phyloP scores from a whole-genome alignment of 1,140 invertebrate species.

The Polyergus mexicanus region DNA sequence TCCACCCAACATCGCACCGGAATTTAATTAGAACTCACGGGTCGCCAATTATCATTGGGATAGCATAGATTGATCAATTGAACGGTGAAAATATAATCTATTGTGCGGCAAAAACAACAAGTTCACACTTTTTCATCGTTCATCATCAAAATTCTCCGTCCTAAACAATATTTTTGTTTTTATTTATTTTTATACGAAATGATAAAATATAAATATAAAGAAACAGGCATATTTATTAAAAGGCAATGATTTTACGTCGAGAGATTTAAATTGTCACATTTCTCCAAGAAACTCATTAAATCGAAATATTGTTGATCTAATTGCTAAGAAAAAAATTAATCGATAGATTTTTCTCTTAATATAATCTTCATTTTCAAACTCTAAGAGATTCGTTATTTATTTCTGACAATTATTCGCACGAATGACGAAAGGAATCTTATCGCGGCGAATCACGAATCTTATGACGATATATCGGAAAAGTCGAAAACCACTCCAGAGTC shows the following conservation, averaged over 20 bases:
- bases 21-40: constrained; percentile 37
- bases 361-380: constrained; percentile 9
- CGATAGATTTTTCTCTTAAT: constrained; percentile 10
- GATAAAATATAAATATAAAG: neutral
- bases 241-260: neutral
- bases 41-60: neutral
- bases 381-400: constrained; percentile 28
- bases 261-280: constrained; percentile 6
- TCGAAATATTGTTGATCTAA: constrained; percentile 7
- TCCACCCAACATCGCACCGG: neutral
- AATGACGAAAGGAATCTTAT: constrained; percentile 38
- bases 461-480: constrained; percentile 48
- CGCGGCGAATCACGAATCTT: constrained; percentile 32
- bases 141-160: neutral
- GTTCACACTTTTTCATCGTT: neutral
- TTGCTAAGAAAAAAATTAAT: constrained; percentile 8
- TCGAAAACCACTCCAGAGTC: constrained; percentile 56
- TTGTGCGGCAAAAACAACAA: neutral
- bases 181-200: neutral
- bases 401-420: constrained; percentile 34
- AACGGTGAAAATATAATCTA: constrained; percentile 7
- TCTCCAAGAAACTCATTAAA: neutral
- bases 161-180: neutral
- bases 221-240: neutral
- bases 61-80: constrained; percentile 9